Percentiles rank a stretch among this genome's conserved stretches.
Conservation (phyloP, 2,113 vertebrate genomes). For the Microcebus tavaratra region DNA sequence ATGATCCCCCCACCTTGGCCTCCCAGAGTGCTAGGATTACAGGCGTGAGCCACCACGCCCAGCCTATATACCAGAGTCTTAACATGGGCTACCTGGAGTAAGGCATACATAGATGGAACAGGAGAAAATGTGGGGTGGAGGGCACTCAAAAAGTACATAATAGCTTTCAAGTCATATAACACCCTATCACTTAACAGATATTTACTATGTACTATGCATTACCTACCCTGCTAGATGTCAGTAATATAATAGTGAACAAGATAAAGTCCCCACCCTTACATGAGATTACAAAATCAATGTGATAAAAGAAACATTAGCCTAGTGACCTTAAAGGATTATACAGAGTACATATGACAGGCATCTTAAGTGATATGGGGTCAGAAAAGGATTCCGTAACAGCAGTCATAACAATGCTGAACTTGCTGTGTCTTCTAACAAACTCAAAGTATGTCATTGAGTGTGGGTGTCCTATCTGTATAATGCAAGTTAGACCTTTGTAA, state of each 20-base stretch:
- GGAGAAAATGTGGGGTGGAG: not conserved
- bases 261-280: not conserved
- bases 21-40: no score
- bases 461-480: not conserved
- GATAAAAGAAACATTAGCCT: not conserved
- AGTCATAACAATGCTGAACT: not conserved
- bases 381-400: not conserved
- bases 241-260: not conserved
- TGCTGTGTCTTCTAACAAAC: not conserved
- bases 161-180: not conserved
- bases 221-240: not conserved
- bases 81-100: not conserved
- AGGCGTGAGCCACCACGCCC: no score
- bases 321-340: not conserved
- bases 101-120: not conserved
- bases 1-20: no score
- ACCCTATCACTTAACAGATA: not conserved
- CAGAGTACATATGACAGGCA: not conserved
- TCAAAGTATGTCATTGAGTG: not conserved
- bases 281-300: not conserved
- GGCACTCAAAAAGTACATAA: not conserved
- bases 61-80: not conserved
- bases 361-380: not conserved
- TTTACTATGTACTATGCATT: not conserved
- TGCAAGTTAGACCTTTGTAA: not conserved